phyloP scores from a whole-genome alignment of 2,797 vertebrate genomes.

The Ctenochaetus hawaiiensis region DNA sequence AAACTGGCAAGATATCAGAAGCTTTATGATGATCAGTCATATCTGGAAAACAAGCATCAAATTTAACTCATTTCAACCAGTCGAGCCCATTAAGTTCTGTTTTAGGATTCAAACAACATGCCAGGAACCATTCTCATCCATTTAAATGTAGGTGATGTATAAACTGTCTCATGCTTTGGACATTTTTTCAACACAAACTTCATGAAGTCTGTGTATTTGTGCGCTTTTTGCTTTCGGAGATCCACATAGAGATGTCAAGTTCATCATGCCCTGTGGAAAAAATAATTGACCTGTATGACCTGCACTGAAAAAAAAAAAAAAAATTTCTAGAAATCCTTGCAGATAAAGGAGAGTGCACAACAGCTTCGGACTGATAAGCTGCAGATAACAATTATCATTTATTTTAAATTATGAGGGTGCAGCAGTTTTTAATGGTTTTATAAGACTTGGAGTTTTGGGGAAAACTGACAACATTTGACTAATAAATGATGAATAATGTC shows the following conservation, averaged over 20 bases:
- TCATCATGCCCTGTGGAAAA: neutral
- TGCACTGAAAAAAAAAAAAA: neutral
- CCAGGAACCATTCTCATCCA: neutral
- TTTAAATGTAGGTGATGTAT: neutral
- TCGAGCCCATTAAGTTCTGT: neutral
- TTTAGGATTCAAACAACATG: neutral
- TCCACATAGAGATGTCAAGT: neutral
- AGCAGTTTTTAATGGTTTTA: neutral
- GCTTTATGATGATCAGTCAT: neutral
- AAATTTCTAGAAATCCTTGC: neutral
- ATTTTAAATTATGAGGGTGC: neutral
- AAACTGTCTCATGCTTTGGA: neutral
- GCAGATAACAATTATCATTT: neutral
- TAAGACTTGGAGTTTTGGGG: neutral
- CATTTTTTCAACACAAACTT: neutral
- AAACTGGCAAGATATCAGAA: neutral
- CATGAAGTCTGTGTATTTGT: too few species aligned
- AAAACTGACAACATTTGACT: neutral
- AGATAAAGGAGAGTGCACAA: constrained; percentile 1
- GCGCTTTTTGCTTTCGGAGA: neutral
- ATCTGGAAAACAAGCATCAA: neutral
- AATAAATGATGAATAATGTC: neutral
- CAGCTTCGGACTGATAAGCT: neutral
- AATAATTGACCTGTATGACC: neutral
- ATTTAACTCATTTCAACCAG: neutral